phyloP scores from a whole-genome alignment of 2,797 vertebrate species.

The Tadarida brasiliensis region DNA sequence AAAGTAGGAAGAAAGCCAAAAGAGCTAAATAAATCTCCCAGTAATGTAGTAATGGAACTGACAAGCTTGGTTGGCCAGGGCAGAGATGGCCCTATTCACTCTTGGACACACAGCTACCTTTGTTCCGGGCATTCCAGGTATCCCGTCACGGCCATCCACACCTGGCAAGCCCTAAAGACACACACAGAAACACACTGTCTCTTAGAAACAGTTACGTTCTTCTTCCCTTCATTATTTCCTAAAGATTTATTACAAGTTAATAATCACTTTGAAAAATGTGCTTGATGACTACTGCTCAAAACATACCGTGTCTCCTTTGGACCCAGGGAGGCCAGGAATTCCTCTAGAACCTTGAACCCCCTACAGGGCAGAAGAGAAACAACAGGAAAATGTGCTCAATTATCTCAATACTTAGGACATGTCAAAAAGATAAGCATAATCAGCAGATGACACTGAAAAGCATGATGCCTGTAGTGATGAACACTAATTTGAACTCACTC shows the following conservation, averaged over 20 bases:
- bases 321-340: slow-evolving; percentile 95
- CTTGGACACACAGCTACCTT: slow-evolving; percentile 90
- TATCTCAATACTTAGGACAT: background rate
- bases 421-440: background rate
- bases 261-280: slow-evolving; percentile 5
- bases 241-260: background rate
- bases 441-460: background rate
- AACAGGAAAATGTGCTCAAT: background rate
- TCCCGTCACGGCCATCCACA: slow-evolving; percentile 95
- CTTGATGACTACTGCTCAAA: background rate
- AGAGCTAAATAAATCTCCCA: background rate
- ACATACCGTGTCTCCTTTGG: slow-evolving; percentile 96
- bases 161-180: slow-evolving; percentile 94
- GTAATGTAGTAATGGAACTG: background rate
- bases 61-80: background rate
- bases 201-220: background rate
- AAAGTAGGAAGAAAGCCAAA: background rate
- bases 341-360: slow-evolving; percentile 94
- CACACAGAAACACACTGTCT: slow-evolving; percentile 59
- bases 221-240: background rate
- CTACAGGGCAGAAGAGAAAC: slow-evolving; percentile 85
- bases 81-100: background rate
- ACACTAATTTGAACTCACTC: slow-evolving; percentile 86
- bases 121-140: slow-evolving; percentile 96
- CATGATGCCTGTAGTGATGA: too few species aligned